Evolutionary conservation across 2,113 vertebrate species (phyloP).

Genomic region (Hyperopisus bebe): DNA sequence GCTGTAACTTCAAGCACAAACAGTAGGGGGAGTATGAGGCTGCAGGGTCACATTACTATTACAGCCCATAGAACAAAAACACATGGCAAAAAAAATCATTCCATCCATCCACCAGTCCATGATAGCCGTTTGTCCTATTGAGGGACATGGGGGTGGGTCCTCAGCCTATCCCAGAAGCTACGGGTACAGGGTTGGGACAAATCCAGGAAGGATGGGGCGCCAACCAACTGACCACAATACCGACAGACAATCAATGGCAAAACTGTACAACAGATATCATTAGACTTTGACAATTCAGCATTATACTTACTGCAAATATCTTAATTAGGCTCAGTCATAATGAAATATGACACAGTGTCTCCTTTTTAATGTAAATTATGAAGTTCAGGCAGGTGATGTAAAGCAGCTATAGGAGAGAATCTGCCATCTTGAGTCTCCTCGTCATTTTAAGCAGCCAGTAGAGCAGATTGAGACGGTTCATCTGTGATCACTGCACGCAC

Average conservation of each 20-base stretch:
- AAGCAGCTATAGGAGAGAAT: background rate
- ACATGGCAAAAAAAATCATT: background rate
- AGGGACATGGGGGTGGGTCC: background rate
- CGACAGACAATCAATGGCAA: background rate
- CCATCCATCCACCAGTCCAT: background rate
- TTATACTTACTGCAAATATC: background rate
- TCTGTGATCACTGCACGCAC: background rate
- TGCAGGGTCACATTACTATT: background rate
- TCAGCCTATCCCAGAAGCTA: background rate
- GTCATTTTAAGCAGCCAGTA: background rate
- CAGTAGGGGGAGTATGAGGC: background rate
- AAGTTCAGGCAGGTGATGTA: background rate
- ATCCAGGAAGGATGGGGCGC: background rate
- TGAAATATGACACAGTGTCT: background rate
- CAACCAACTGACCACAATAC: background rate
- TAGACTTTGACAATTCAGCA: background rate
- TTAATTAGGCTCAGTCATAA: background rate
- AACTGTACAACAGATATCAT: background rate
- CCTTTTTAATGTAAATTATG: background rate
- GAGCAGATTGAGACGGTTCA: background rate
- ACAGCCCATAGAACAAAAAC: background rate
- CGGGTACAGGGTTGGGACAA: background rate
- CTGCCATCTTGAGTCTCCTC: background rate
- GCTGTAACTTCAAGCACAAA: background rate
- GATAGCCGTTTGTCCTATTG: background rate